A percentile compares a stretch with the other conserved stretches of the same genome.
Conservation (phyloP, 2,113 vertebrate genomes). For the Donacobius atricapilla region DNA sequence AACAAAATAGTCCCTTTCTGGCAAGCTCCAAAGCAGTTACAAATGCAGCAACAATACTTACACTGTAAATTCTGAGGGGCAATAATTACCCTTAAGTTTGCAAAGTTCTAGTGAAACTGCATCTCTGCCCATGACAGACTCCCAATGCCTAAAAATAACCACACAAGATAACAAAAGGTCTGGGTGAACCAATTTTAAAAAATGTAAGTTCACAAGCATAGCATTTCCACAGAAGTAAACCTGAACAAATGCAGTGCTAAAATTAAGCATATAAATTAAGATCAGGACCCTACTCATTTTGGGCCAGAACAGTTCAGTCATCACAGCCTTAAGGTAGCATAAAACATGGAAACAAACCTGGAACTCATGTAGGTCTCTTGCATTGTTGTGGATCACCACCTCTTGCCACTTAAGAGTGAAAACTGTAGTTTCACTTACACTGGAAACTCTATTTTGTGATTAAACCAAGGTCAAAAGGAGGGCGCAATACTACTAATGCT, state of each 20-base stretch:
- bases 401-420: background rate
- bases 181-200: background rate
- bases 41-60: background rate
- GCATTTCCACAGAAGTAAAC: background rate
- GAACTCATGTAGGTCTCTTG: background rate
- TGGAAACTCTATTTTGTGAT: background rate
- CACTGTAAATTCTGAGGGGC: background rate
- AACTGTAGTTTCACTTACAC: background rate
- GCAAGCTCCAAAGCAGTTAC: background rate
- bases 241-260: fast-evolving
- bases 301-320: background rate
- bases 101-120: background rate
- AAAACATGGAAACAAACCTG: background rate
- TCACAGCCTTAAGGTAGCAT: background rate
- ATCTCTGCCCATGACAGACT: background rate
- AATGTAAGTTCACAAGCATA: background rate
- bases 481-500: background rate
- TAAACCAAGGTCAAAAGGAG: background rate
- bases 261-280: background rate
- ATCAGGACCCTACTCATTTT: background rate
- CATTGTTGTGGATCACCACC: background rate
- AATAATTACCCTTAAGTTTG: background rate
- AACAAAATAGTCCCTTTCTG: background rate
- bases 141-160: background rate
- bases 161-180: background rate